Base-by-base conservation (phyloP, 2,113 vertebrate species). In the Gila orcuttii region DNA sequence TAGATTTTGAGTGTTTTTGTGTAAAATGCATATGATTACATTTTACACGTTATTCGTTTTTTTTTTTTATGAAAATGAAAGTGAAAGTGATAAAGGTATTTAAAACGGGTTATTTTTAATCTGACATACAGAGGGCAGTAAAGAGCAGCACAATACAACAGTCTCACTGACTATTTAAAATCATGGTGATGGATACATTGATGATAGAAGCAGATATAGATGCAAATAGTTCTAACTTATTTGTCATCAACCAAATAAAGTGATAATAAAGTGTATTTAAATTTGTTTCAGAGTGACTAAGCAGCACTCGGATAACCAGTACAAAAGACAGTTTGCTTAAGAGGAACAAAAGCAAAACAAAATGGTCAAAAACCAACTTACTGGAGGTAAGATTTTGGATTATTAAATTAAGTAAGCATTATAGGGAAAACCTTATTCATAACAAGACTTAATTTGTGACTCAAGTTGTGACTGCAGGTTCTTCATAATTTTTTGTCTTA, bases 281-380 rank as follows among this genome's bases (percentile, higher is more conserved):
- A 71, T 71, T 23, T 23, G 19, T 76, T 76, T 52, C 45, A 76
- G 74, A 25, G 17, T 45, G 68, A 71, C 21, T 71, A 76, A 76
- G 31, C 76, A 13, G 23, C 76, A 52, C 2, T 5, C 8, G 31
- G 19, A 8, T 23, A 71, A 39, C 33, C 33, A 71, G 33, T 21
- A 71, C 68, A 9, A 39, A 39, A 39, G 33, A n/a, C 28, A 28
- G 21, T 73, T 73, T 12, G 19, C 11, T 71, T 74, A 25, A 78
- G 0, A 36, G 12, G 28, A 12, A 57, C 8, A 19, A 71, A 55
- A 55, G 33, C 10, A 11, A n/a, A 11, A 33, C 1, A 52, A 47
- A 55, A 31, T 21, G 23, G 0, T 28, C 28, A 28, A 28, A 28
- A 28, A 9, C 3, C 45, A 45, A n/a, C 42, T 23, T 1, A 73